Base-by-base conservation (phyloP, 2,113 vertebrate species). In the Zingel zingel region DNA sequence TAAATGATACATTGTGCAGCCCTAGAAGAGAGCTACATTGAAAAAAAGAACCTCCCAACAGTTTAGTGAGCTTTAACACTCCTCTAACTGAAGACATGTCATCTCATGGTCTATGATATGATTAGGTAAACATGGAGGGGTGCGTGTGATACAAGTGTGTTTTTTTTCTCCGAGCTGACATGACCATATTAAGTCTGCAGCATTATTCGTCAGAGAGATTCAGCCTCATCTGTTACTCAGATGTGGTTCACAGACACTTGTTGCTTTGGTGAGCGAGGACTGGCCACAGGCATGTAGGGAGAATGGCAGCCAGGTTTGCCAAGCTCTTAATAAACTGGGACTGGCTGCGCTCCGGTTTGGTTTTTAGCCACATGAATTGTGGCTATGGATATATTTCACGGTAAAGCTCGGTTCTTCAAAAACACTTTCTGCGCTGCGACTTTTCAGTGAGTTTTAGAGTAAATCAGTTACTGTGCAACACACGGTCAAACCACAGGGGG, bases 271-370 rank as follows among this genome's bases (percentile, higher is more conserved):
- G 68, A 90, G 23, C 6, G 2, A 13, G 10, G 64, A 21, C 39
- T 3, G 18, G 6, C 47, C 48, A 6, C 45, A 68, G 57, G 66
- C 78, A 83, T 77, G 79, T 33, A n/a, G 4, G n/a, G 59, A 63
- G 74, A 86, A 30, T 6, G 69, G 21, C 76, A 56, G 74, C 48
- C 67, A 70, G 39, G 78, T 80, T 81, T 73, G 73, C 81, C 47
- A 25, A 79, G 66, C 50, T 54, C 36, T 73, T 68, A 74, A 86
- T 73, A 82, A 86, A 87, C 45, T 21, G 27, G 30, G 9, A 2
- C 13, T 87, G 80, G 77, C 39, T 4, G 27, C 0, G 63, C 15
- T 84, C 61, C 75, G 0, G 0, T 66, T 56, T 23, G 43, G 59
- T 58, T 75, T 56, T 21, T 6, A 25, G 73, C 69, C 39, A 51